Base-by-base conservation (phyloP, 2,797 vertebrate genomes). In the Mallotus villosus region DNA sequence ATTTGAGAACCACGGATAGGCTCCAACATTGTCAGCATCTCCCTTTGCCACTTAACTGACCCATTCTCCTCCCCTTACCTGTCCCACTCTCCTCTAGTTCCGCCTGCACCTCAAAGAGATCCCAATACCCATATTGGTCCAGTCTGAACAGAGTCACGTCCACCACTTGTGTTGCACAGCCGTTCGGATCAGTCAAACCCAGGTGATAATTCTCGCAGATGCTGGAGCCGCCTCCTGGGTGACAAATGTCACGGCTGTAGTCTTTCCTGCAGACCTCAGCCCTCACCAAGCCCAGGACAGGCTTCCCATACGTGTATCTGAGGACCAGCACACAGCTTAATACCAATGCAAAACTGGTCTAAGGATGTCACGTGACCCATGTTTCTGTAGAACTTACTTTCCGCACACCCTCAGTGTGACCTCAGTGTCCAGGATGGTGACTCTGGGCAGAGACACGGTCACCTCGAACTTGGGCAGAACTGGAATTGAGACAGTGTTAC, bases 381-480 rank as follows among this genome's bases (percentile, higher is more conserved):
- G 12, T 14, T 46, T 14, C 41, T 46, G 11, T 14, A 2, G 72
- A 22, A 86, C 93, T 92, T 79, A 96, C 95, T 93, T 94, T 80
- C 91, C 94, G 86, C 95, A 96, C 2, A 94, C 66, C 59, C 60
- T 85, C 0, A 95, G 29, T 0, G 59, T 84, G 27, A 87, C 88
- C 17, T 79, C 64, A 58, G 74, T 46, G 58, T 95, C 92, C 80
- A 91, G 70, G 25, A 84, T 72, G 67, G 87, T 88, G 25, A 96
- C 83, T 61, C 89, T 25, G 63, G 94, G 94, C 0, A 78, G 74
- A 12, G 91, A 71, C 34, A 95, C 77, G 7, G 34, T 89, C 8
- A 95, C 89, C 69, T 94, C 92, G 87, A 90, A 95, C 81, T 93
- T 95, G 68, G 94, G 92, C 62, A 91, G 76, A 62, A 88, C 95